Evolutionary conservation across 2,797 vertebrate species (phyloP).

Genomic region (Hydrophis major): DNA sequence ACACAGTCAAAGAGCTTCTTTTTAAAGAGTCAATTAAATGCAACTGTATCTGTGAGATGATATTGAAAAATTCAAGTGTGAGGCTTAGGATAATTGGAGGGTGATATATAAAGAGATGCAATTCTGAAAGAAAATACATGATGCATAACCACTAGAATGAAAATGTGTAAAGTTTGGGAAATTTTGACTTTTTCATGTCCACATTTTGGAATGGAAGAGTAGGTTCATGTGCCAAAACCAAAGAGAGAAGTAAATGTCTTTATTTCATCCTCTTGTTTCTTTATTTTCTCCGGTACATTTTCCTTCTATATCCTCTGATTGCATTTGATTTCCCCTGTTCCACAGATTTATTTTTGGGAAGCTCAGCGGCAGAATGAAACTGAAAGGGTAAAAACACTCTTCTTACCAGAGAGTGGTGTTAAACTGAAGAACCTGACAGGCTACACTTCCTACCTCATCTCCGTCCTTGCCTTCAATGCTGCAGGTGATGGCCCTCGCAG

Average conservation of each 20-base stretch:
- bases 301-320: background rate
- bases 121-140: background rate
- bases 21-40: background rate
- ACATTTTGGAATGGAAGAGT: background rate
- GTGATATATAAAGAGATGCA: background rate
- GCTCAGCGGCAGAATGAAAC: slow-evolving; percentile 84
- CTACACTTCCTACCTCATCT: slow-evolving; percentile 95
- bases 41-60: background rate
- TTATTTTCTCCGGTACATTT: background rate
- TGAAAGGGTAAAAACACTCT: slow-evolving; percentile 83
- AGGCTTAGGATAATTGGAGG: background rate
- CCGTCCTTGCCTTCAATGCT: slow-evolving; percentile 88
- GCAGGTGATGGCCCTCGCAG: slow-evolving; percentile 92
- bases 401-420: slow-evolving; percentile 86
- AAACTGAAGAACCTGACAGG: slow-evolving; percentile 95
- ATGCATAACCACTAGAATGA: background rate
- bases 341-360: slow-evolving; percentile 94
- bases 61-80: background rate
- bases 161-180: background rate
- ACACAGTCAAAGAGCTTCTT: background rate
- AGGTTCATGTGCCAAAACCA: background rate
- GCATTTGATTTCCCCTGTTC: accelerated
- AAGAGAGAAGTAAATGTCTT: background rate
- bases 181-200: background rate
- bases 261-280: background rate